Base-by-base conservation (phyloP, 2,113 vertebrate genomes). In the Limnothrissa miodon region DNA sequence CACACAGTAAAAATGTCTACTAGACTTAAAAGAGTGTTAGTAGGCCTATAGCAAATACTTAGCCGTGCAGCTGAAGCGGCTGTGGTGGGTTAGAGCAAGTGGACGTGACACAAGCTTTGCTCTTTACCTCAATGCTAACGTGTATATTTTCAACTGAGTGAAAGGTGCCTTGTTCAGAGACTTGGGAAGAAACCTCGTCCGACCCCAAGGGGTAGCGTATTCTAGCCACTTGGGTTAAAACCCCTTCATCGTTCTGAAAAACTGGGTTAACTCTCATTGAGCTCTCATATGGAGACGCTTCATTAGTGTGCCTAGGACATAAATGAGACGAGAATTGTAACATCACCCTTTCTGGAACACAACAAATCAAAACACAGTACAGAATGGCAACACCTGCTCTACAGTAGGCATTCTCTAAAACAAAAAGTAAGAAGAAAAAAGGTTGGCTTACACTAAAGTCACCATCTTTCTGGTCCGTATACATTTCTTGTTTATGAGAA, bases 401-500 rank as follows among this genome's bases (percentile, higher is more conserved):
- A 56, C 19, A n/a, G 21, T 56, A 56, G 51, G 51, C 51, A 56
- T 56, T 56, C 46, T 81, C 36, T 3, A 53, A 42, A 80, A 23
- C 23, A 81, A 78, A 62, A 78, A 53, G 80, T 66, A 39, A 70
- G 17, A 87, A 51, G 8, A n/a, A 45, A 82, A 83, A 21, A 82
- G 83, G 46, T 83, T 42, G 2, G 89, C 96, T 96, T 95, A 97
- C 95, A 95, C 93, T 86, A 95, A 88, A 23, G 95, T 91, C 83
- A 93, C 87, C 81, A 89, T 92, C 91, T 94, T 95, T 92, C 91
- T 95, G 90, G 86, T 89, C 83, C 82, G 86, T 51, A 93, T 82
- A 29, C 91, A 94, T 94, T 95, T 96, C 94, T 95, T 95, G 92
- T 95, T 93, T 85, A 95, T 93, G 87, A 94, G 93, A 87, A 95